Evolutionary conservation across 2,888 invertebrate species (phyloP), one percentile per base, ranked within the genome.

Genomic region (Aquatica leii): DNA sequence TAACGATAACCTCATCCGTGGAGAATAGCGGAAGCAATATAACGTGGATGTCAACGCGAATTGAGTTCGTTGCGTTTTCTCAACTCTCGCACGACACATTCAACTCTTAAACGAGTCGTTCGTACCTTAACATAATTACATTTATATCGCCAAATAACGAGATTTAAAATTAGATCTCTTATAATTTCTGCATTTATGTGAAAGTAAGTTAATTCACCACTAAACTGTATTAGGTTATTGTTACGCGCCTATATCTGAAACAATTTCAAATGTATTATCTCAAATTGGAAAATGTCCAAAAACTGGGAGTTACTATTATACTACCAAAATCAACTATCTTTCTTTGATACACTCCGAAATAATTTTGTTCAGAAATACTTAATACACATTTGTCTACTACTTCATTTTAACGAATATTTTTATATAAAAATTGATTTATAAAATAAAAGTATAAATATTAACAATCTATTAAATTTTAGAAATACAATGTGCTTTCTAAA

Each of bases 1-100:
- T 74, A 76, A 74, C 73, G 76, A 76, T 76, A 76, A 75, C 73
- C 67, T 69, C 69, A 73, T 73, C 72, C 73, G 70, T 71, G 67
- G 73, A 72, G 73, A 71, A 71, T 71, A 73, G 70, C 73, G 71
- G 72, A 74, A 71, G 74, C 73, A 74, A 74, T 74, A 74, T 71
- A 72, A 71, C 72, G 72, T 62, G 68, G 70, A 69, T 73, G 75
- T 74, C 75, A 73, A 62, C 72, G 58, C 53, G 59, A 46, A 65
- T 65, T 61, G 59, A 60, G 48, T 59, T 63, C 55, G 21, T 34
- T n/a, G 53, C 53, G 37, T 62, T 53, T 57, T 48, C 58, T 57
- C 40, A 20, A 59, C 62, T 49, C 50, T 50, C 63, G 56, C 53
- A 31, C 59, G 51, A 46, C 53, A 43, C 34, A 48, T 35, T 14